Evolutionary conservation across 1,140 invertebrate species (phyloP).

Genomic region (Hyles euphorbiae): DNA sequence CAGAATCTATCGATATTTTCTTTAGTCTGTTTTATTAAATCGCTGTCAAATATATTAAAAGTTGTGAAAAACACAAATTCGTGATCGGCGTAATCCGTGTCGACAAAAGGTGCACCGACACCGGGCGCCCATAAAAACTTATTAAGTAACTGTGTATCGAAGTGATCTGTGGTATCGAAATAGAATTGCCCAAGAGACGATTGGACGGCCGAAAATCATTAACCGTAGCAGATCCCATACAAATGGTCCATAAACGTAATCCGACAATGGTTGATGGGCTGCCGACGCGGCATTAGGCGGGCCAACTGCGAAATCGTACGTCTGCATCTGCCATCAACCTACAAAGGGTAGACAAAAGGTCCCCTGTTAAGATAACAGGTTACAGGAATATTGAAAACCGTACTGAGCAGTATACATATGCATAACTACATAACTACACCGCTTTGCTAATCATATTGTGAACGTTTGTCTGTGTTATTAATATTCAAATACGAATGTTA

Average conservation of each 20-base stretch:
- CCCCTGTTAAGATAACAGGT: not conserved
- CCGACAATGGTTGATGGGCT: conserved; percentile 56
- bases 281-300: conserved; percentile 18
- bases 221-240: conserved; percentile 58
- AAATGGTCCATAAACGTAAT: conserved; percentile 64
- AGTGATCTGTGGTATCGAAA: no score
- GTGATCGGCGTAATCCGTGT: conserved; percentile 2
- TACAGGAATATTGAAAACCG: not conserved
- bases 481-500: not conserved
- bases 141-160: conserved; percentile 41
- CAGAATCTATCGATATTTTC: no score
- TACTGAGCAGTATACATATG: no score
- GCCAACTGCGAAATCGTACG: conserved; percentile 33
- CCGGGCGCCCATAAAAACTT: conserved; percentile 35
- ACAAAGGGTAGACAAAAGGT: not conserved
- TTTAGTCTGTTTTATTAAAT: no score
- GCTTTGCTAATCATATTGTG: no score
- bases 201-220: conserved; percentile 52
- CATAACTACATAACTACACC: no score
- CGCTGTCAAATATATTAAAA: not conserved
- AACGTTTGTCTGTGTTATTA: conserved; percentile 7
- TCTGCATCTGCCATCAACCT: conserved; percentile 9
- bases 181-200: conserved; percentile 41
- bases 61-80: conserved; percentile 3
- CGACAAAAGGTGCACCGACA: conserved; percentile 5